A percentile compares a stretch with the other conserved stretches of the same genome.
These are phyloP conservation scores for Diachasmimorpha longicaudata DNA, from an alignment of 1,140 invertebrate genomes.

Conservation along the genomic window DNA sequence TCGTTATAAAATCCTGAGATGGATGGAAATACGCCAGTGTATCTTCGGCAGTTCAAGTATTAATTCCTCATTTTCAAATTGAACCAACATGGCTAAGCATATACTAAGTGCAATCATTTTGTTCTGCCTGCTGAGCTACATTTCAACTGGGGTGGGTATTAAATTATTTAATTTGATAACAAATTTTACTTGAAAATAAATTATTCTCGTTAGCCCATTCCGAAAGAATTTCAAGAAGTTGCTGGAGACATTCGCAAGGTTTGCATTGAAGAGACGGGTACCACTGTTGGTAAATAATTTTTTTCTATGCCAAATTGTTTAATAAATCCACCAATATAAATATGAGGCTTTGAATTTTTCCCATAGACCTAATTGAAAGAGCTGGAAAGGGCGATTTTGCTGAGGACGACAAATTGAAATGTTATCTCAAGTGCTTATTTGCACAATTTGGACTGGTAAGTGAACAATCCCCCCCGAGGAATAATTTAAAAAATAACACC, in stretches of 20 bases:
- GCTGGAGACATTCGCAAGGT: constrained; percentile 37
- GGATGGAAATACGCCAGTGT: neutral
- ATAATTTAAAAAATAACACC: neutral
- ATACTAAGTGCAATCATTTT: neutral
- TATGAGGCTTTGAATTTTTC: neutral
- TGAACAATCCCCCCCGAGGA: constrained; percentile 35
- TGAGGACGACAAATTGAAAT: constrained; percentile 43
- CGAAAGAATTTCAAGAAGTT: constrained; percentile 43
- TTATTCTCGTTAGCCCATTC: constrained; percentile 28
- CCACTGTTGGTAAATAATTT: constrained; percentile 32
- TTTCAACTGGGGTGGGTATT: constrained; percentile 14
- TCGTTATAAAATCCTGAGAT: neutral
- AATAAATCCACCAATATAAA: neutral
- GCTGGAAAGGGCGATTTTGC: constrained; percentile 34
- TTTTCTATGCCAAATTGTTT: neutral
- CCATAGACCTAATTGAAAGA: constrained; percentile 29
- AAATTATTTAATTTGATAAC: neutral
- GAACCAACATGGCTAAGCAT: constrained; percentile 3
- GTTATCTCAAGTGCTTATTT: constrained; percentile 56
- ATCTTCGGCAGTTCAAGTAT: neutral
- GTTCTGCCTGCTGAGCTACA: neutral
- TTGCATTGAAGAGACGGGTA: constrained; percentile 43
- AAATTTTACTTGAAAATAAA: neutral
- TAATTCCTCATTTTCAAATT: neutral
- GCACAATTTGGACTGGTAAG: constrained; percentile 40